Evolutionary conservation across 1,140 invertebrate genomes (phyloP), one percentile per base, ranked within the genome.

Genomic region (Dryas iulia): DNA sequence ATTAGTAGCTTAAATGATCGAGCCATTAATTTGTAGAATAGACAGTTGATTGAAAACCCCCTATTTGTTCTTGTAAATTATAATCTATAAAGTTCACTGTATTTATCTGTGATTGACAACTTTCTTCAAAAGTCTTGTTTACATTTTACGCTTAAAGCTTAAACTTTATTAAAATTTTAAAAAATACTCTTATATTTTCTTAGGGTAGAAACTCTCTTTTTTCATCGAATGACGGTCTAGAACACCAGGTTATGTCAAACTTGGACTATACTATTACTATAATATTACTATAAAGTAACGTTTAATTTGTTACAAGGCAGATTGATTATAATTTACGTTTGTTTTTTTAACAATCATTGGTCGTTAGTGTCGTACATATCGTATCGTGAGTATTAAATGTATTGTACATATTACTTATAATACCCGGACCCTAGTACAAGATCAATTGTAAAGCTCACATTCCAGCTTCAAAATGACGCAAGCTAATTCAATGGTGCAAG

Each of bases 401-500:
- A 47, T 18, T 47, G 1, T 47, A 0, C 39, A 21, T 2, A 8
- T 47, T 10, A 47, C 39, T 47, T 47, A 47, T 35, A 35, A 35
- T 35, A 35, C n/a, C 14, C 2, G 14, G 14, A 47, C 7, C 12
- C 5, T 8, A 47, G 14, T 18, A 47, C 6, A 21, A 47, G 18
- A 47, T 47, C 39, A 47, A 21, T 47, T 47, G 31, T 11, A n/a
- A 23, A 59, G 18, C 21, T 8, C 31, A 65, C 24, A 24, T 1
- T 25, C 23, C 21, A 14, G 28, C n/a, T 8, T 60, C n/a, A 67
- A 69, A 12, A 78, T 78, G 76, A 24, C 58, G 23, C 23, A 26
- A 11, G n/a, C 21, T 56, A 57, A 33, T 28, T 14, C 58, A 21
- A 30, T 74, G 23, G 61, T 67, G 21, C 59, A 60, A 31, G 71